These are phyloP conservation scores for Erebia epiphron DNA, from an alignment of 2,888 invertebrate genomes.

Conservation along the genomic window DNA sequence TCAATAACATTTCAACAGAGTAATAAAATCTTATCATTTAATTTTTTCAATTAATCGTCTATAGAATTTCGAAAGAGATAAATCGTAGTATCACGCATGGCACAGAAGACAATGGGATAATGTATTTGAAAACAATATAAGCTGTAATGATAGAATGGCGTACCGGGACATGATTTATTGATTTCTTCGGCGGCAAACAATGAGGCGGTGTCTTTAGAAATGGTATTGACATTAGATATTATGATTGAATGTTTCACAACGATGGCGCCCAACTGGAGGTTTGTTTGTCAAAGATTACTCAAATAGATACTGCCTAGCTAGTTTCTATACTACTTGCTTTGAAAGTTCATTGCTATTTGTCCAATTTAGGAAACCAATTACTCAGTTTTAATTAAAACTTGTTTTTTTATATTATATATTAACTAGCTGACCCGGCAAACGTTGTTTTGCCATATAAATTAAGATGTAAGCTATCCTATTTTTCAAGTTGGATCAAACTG, in stretches of 20 bases:
- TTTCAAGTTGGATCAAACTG: too few species aligned
- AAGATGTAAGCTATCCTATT: too few species aligned
- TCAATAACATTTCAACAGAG: constrained; percentile 16
- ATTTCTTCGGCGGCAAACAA: constrained; percentile 49
- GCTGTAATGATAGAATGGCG: constrained; percentile 41
- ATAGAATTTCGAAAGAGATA: constrained; percentile 30
- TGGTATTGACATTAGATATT: constrained; percentile 49
- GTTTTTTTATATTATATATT: too few species aligned
- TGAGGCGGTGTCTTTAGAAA: constrained; percentile 48
- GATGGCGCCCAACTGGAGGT: constrained; percentile 19
- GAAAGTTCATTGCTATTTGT: neutral
- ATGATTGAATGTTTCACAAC: constrained; percentile 51
- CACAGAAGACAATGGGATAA: constrained; percentile 48
- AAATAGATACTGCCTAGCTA: constrained; percentile 6
- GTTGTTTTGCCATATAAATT: too few species aligned
- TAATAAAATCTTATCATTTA: constrained; percentile 23
- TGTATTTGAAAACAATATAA: constrained; percentile 62
- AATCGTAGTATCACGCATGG: constrained; percentile 37
- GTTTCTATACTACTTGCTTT: neutral
- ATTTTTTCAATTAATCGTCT: constrained; percentile 29
- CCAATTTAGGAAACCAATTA: too few species aligned
- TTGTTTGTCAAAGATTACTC: constrained; percentile 19
- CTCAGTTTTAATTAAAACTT: too few species aligned
- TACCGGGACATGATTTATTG: constrained; percentile 55
- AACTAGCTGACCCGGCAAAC: too few species aligned